Percentiles rank a stretch among this genome's conserved stretches.
Conservation (phyloP, 2,113 vertebrate species). For the Fulica atra region DNA sequence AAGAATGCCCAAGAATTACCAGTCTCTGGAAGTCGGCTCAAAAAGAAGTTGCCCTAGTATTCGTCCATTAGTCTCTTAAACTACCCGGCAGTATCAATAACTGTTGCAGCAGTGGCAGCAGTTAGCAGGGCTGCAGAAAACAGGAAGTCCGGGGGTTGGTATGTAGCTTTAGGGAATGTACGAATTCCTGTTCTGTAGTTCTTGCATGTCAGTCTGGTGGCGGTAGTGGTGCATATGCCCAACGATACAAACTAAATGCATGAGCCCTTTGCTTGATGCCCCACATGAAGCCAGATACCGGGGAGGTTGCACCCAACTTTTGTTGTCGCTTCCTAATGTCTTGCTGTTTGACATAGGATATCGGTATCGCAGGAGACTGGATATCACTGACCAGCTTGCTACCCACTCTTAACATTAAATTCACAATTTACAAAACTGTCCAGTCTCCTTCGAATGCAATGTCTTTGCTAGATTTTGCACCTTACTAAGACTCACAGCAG, state of each 20-base stretch:
- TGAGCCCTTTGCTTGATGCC: constrained; percentile 96
- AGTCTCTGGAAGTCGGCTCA: background rate
- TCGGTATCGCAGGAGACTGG: constrained; percentile 76
- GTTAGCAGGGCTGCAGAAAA: background rate
- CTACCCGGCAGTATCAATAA: background rate
- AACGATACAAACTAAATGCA: constrained; percentile 91
- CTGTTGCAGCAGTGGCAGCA: background rate
- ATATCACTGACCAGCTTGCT: constrained; percentile 47
- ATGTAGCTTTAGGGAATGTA: constrained; percentile 1
- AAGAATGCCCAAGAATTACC: background rate
- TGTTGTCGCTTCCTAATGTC: constrained; percentile 85
- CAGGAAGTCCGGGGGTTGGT: background rate
- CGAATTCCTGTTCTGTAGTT: constrained; percentile 54
- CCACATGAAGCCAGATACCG: constrained; percentile 97
- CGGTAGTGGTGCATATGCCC: constrained; percentile 82
- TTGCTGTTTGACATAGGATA: constrained; percentile 77
- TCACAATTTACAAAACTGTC: constrained; percentile 58
- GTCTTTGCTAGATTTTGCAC: constrained; percentile 42
- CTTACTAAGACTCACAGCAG: background rate
- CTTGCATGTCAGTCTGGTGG: constrained; percentile 89
- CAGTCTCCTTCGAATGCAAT: constrained; percentile 75
- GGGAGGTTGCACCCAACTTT: constrained; percentile 92
- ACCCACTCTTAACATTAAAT: constrained; percentile 14
- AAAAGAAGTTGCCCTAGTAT: background rate
- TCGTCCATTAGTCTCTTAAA: background rate